Conservation (phyloP, 2,113 vertebrate species). For the Syngnathus scovelli region DNA sequence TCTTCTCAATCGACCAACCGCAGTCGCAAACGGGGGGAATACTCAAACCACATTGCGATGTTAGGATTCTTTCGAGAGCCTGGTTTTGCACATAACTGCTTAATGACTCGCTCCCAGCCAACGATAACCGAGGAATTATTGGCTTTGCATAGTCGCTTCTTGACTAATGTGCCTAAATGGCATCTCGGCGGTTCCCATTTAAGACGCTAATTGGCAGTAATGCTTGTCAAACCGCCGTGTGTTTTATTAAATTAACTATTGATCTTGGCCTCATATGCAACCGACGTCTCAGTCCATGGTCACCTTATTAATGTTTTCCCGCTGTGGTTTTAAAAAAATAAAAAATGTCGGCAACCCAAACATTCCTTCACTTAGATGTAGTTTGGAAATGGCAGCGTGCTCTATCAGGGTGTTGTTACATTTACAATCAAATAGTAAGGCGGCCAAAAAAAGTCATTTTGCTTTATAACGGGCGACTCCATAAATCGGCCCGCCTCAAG, state of each 20-base stretch:
- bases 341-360: constrained; percentile 14
- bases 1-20: constrained; percentile 3
- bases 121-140: constrained; percentile 37
- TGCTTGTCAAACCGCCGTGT: constrained; percentile 47
- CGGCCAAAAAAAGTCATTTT: constrained; percentile 22
- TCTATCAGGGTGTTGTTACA: constrained; percentile 23
- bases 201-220: constrained; percentile 58
- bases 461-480: constrained; percentile 14
- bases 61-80: not conserved
- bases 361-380: not conserved
- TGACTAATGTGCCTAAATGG: constrained; percentile 55
- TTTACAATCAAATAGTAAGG: constrained; percentile 14
- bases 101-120: constrained; percentile 25
- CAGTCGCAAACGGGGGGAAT: constrained; percentile 6
- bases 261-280: constrained; percentile 44
- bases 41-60: constrained; percentile 2
- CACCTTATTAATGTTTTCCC: constrained; percentile 39
- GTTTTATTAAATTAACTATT: constrained; percentile 65
- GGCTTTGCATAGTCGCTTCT: constrained; percentile 39
- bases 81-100: constrained; percentile 36
- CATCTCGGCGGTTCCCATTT: constrained; percentile 43
- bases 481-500: constrained; percentile 19
- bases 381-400: constrained; percentile 4
- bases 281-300: constrained; percentile 44
- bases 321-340: constrained; percentile 14